A percentile compares a stretch with the other conserved stretches of the same genome.
phyloP scores from a whole-genome alignment of 92 coral and sea anemone species.

The Anthopleura xanthogrammica region DNA sequence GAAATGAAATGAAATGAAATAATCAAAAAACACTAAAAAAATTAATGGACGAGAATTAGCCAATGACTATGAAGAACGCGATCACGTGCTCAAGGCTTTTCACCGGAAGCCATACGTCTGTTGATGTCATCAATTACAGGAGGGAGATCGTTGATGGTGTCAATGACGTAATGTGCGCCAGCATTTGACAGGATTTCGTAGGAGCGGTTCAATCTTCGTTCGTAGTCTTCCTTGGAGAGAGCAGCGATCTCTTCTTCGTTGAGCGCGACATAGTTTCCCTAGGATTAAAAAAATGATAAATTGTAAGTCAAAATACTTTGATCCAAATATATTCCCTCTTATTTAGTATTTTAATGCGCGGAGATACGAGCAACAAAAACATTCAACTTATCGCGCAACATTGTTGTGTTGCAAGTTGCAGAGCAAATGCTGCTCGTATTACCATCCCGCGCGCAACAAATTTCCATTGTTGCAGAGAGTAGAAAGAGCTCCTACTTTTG shows the following conservation, averaged over 20 bases:
- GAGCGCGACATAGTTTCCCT: constrained; percentile 97
- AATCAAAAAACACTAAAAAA: background rate
- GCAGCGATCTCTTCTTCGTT: constrained; percentile 87
- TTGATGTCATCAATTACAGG: constrained; percentile 97
- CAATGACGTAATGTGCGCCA: constrained; percentile 97
- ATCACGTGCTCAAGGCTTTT: constrained; percentile 68
- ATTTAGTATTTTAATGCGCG: too few species aligned
- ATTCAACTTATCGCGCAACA: too few species aligned
- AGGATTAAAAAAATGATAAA: background rate
- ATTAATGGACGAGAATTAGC: background rate
- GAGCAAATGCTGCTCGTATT: too few species aligned
- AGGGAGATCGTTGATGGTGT: constrained; percentile 81
- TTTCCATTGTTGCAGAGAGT: too few species aligned
- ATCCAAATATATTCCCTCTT: background rate
- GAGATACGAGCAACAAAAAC: too few species aligned
- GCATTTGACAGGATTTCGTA: constrained; percentile 95
- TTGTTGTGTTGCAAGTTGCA: too few species aligned
- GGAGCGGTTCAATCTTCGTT: constrained; percentile 67
- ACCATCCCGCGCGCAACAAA: too few species aligned
- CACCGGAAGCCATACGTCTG: constrained; percentile 89
- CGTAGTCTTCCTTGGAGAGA: constrained; percentile 80
- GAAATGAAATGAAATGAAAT: background rate
- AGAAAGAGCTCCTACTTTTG: too few species aligned
- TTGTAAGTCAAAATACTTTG: background rate
- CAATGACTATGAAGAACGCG: background rate